Evolutionary conservation across 1,140 invertebrate genomes (phyloP).

Genomic region (Penaeus japonicus): DNA sequence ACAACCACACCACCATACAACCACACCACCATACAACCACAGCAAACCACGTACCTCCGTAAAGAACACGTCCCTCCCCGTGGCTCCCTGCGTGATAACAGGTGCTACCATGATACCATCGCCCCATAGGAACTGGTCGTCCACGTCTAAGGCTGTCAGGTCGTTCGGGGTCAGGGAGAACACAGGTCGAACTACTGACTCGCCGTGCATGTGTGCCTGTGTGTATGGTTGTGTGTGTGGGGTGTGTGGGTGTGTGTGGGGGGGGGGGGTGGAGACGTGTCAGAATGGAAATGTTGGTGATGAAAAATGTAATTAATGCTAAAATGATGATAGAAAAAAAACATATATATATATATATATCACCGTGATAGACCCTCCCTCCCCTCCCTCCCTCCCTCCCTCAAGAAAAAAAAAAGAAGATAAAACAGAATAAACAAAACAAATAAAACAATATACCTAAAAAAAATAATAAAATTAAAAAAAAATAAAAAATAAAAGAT

Average conservation of each 20-base stretch:
- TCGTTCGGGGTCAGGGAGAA: constrained; percentile 64
- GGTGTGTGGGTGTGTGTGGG: no score
- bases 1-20: no score
- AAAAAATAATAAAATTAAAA: neutral
- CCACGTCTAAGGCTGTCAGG: constrained; percentile 66
- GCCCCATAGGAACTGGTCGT: constrained; percentile 84
- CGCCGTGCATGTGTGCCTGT: constrained; percentile 62
- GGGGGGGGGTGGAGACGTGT: neutral
- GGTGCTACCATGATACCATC: constrained; percentile 77
- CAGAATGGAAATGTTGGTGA: neutral
- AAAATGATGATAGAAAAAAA: no score
- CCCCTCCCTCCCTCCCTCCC: no score
- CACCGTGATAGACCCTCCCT: no score
- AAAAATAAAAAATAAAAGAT: neutral
- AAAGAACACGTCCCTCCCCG: constrained; percentile 46
- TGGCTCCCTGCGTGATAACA: constrained; percentile 71
- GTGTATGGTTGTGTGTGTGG: no score
- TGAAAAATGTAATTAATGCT: no score
- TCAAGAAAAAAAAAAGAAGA: no score
- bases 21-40: no score
- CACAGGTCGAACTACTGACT: constrained; percentile 64
- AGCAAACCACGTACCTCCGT: constrained; percentile 36
- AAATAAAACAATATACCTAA: neutral
- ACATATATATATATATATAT: no score
- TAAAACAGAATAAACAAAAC: no score